Evolutionary conservation across 2,113 vertebrate species (phyloP), one percentile per base, ranked within the genome.

Genomic region (Hypanus sabinus): DNA sequence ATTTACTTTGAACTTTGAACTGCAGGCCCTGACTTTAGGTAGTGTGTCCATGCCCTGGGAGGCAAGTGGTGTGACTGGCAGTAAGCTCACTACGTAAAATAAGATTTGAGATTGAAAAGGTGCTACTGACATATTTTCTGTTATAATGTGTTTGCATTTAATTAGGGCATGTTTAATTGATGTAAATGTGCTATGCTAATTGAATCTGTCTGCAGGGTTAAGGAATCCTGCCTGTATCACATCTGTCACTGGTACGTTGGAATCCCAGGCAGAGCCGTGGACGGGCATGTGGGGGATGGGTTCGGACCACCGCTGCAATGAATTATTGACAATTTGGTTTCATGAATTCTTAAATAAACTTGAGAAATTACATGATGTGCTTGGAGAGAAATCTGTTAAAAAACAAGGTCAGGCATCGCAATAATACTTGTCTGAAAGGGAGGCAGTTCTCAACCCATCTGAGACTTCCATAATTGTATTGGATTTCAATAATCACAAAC

Each of bases 161-260:
- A 83, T 83, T 90, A 30, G 83, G 83, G 46, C 22, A 90, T 33
- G 62, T 90, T 90, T 83, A 83, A 83, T 83, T 83, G 80, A 83
- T 83, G 38, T 83, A 55, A 83, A 57, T 83, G 46, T 10, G 38
- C 46, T 27, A 36, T 87, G 27, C 46, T 57, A 57, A 57, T 87
- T 46, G 83, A 11, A 87, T 36, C 62, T 90, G 14, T 90, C 87
- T 33, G 3, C 60, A 68, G 87, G 87, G 87, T 90, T 90, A 90
- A 68, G 60, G 14, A 90, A 90, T 68, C 27, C 60, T 90, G 30
- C 30, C 30, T 7, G 62, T 65, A 16, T 27, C 62, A 8, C 87
- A 90, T 90, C 27, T 33, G 14, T 68, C 16, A 18, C 62, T 68
- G 87, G 83, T 16, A 83, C 73, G 27, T 46, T 81, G 79, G 36